Base-by-base conservation (phyloP, 2,797 vertebrate genomes). In the Hylomyscus alleni region DNA sequence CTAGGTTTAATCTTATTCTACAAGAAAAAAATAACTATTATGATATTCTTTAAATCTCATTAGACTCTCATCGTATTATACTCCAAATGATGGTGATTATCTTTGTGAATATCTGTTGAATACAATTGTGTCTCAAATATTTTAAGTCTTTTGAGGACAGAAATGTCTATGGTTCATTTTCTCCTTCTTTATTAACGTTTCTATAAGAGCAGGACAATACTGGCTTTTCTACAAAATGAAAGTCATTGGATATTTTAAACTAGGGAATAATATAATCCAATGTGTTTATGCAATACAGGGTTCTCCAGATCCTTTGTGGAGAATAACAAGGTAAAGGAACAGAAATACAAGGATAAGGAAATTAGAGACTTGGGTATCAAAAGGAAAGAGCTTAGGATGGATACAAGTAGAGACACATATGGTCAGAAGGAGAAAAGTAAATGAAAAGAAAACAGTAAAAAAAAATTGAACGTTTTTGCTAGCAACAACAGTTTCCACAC, bases 201-300 rank as follows among this genome's bases (percentile, higher is more conserved):
- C 80, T 90, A 24, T 44, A 81, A 76, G 26, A 76, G 22, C 34
- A 34, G 77, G 29, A 85, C 15, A 93, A 73, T 37, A 90, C 50
- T 76, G 31, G 7, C 24, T 90, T 83, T 86, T 90, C 94, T 60
- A n/a, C 14, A 93, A 91, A 96, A 65, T 73, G 29, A 84, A 96
- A 89, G 9, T 24, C 34, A 50, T 1, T 40, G 1, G 52, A 31
- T 92, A 86, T 56, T 95, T 95, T 93, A 86, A 95, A 89, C 50
- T 69, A 47, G 72, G 40, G 60, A 90, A 73, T 81, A 75, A 73
- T 50, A 52, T 54, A 37, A 83, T 72, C 22, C 13, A 69, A 13
- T 60, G 19, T 93, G 15, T 77, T 31, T 77, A 83, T 58, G 40
- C 47, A 37, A 90, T 87, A 78, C 20, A 86, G 9, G 69, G 15